Conservation (phyloP, 2,888 invertebrate species). For the Drosophila quasianomalipes region DNA sequence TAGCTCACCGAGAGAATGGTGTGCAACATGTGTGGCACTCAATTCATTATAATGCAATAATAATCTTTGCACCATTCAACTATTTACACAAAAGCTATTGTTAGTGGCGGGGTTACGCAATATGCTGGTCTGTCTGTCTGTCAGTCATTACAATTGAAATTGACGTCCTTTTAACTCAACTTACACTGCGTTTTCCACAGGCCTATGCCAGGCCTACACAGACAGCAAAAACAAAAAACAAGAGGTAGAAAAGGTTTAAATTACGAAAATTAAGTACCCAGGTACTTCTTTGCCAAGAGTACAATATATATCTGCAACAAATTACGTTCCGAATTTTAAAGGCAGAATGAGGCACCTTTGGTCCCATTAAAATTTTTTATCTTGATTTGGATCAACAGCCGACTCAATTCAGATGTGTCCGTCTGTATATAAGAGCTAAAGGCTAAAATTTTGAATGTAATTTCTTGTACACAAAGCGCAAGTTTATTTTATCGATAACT, state of each 20-base stretch:
- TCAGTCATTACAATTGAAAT: constrained; percentile 47
- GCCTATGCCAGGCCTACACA: background rate
- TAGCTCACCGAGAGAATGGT: constrained; percentile 26
- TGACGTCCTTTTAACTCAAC: constrained; percentile 12
- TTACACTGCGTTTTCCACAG: background rate
- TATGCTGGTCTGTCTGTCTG: constrained; percentile 3
- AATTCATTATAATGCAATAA: constrained; percentile 47
- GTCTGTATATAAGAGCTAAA: no score
- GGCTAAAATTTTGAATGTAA: background rate
- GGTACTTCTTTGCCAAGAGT: background rate
- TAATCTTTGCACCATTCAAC: constrained; percentile 53
- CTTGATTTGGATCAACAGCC: background rate
- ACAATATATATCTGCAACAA: no score
- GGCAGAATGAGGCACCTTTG: background rate
- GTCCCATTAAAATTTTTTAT: background rate
- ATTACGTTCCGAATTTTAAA: no score
- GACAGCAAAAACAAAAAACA: background rate
- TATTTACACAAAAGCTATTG: constrained; percentile 45
- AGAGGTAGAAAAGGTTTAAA: background rate
- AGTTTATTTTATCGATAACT: background rate
- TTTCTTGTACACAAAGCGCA: background rate
- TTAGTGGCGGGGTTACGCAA: constrained; percentile 38
- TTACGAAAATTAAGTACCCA: background rate
- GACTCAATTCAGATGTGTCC: background rate
- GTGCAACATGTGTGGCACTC: constrained; percentile 53